Percentiles rank a stretch among this genome's conserved stretches.
phyloP scores from a whole-genome alignment of 92 coral and sea anemone genomes.

The Pocillopora grandis region DNA sequence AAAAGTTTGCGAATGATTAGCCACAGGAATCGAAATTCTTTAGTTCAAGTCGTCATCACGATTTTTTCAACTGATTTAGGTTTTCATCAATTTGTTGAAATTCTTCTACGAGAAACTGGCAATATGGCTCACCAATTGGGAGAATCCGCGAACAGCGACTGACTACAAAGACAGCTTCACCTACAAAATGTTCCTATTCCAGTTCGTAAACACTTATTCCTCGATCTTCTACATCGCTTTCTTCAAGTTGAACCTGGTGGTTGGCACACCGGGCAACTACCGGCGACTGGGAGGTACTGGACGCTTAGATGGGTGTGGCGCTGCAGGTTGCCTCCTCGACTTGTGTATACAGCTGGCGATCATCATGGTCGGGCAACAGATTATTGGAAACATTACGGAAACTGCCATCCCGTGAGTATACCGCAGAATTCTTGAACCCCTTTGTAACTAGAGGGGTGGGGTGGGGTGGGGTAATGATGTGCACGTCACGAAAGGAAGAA shows the following conservation, averaged over 20 bases:
- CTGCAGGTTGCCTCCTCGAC: constrained; percentile 88
- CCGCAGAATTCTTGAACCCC: background rate
- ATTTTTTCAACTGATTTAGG: background rate
- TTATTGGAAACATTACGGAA: constrained; percentile 86
- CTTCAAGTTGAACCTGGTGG: constrained; percentile 81
- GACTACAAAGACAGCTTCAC: constrained; percentile 95
- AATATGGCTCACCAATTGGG: constrained; percentile 86
- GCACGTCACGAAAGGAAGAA: background rate
- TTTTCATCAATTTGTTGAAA: constrained; percentile 79
- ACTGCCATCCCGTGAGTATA: constrained; percentile 88
- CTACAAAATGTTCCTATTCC: constrained; percentile 95
- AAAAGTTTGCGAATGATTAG: no score
- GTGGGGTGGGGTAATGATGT: background rate
- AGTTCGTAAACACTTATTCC: constrained; percentile 92
- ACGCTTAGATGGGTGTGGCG: constrained; percentile 87
- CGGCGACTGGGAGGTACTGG: constrained; percentile 69
- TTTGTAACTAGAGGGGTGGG: background rate
- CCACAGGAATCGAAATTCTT: no score
- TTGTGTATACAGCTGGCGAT: constrained; percentile 87
- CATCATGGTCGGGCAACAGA: constrained; percentile 93
- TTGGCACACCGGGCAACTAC: constrained; percentile 90
- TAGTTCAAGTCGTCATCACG: no score
- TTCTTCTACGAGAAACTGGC: constrained; percentile 81
- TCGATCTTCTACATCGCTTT: constrained; percentile 94
- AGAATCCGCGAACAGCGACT: constrained; percentile 90